phyloP scores from a whole-genome alignment of 2,888 invertebrate genomes.

The Amphipyra tragopoginis region DNA sequence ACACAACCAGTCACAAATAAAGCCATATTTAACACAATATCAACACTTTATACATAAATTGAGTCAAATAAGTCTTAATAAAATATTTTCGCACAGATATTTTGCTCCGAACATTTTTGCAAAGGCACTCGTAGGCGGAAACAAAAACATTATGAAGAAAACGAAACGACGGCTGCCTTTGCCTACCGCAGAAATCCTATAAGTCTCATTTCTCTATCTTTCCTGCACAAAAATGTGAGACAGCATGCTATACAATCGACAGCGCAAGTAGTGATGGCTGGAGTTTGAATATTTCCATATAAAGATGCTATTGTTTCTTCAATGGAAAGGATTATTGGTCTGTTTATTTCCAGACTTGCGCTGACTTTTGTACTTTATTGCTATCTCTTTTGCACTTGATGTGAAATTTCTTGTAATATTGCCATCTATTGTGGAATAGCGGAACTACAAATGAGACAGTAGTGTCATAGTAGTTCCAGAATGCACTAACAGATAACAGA shows the following conservation, averaged over 20 bases:
- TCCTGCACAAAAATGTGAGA: slow-evolving; percentile 7
- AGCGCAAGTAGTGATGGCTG: slow-evolving; percentile 11
- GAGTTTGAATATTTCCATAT: slow-evolving; percentile 1
- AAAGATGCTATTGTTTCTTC: slow-evolving; percentile 4
- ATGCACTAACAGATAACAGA: slow-evolving; percentile 7
- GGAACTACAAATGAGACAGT: neutral
- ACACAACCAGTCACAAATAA: slow-evolving; percentile 1
- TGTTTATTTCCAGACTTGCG: slow-evolving; percentile 1
- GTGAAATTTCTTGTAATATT: neutral
- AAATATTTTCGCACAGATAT: slow-evolving; percentile 31
- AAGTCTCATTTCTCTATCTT: slow-evolving; percentile 40
- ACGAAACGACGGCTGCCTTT: slow-evolving; percentile 5
- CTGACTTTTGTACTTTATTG: neutral
- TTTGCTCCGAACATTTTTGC: slow-evolving; percentile 18
- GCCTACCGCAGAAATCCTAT: slow-evolving; percentile 29
- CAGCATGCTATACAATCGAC: slow-evolving; percentile 5
- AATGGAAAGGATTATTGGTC: slow-evolving; percentile 5
- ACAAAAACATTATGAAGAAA: slow-evolving; percentile 42
- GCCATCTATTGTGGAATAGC: slow-evolving; percentile 25
- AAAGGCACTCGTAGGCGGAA: slow-evolving; percentile 53
- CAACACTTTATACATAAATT: neutral
- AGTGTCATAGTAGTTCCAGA: neutral
- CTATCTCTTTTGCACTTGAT: neutral
- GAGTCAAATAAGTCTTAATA: neutral
- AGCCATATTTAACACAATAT: slow-evolving; percentile 11